These are phyloP conservation scores for Dastarcus helophoroides DNA, from an alignment of 2,888 invertebrate genomes.

Conservation along the genomic window DNA sequence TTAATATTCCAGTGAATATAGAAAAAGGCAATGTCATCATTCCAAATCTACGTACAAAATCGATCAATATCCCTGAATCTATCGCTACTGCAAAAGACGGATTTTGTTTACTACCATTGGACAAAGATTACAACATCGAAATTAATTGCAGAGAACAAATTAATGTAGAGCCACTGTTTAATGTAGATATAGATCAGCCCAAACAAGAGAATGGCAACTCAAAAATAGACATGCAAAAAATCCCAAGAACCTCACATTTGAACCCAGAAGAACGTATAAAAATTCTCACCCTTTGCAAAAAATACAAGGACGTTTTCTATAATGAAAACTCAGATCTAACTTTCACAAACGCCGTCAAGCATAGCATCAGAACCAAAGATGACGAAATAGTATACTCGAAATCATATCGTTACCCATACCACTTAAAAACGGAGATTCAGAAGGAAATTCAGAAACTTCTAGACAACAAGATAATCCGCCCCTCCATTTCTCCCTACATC, in stretches of 20 bases:
- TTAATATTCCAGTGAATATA: constrained; percentile 10
- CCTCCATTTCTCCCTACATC: constrained; percentile 10
- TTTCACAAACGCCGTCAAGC: constrained; percentile 8
- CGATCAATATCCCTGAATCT: constrained; percentile 8
- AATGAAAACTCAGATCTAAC: constrained; percentile 4
- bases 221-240: constrained; percentile 4
- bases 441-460: constrained; percentile 13
- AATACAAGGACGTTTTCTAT: constrained; percentile 9
- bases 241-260: constrained; percentile 8
- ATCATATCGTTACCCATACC: constrained; percentile 8
- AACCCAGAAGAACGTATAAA: constrained; percentile 8
- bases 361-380: constrained; percentile 6
- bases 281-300: constrained; percentile 5
- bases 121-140: constrained; percentile 5
- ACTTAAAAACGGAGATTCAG: constrained; percentile 1
- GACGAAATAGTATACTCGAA: constrained; percentile 8
- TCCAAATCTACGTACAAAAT: too few relatives aligned
- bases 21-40: constrained; percentile 9
- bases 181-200: constrained; percentile 5
- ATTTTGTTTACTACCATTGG: constrained; percentile 6
- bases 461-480: constrained; percentile 11
- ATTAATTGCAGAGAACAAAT: constrained; percentile 10
- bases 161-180: constrained; percentile 8
- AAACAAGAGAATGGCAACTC: not conserved
- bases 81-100: constrained; percentile 8